Base-by-base conservation (phyloP, 2,797 vertebrate genomes). In the Lepidocolaptes lacrymiger region DNA sequence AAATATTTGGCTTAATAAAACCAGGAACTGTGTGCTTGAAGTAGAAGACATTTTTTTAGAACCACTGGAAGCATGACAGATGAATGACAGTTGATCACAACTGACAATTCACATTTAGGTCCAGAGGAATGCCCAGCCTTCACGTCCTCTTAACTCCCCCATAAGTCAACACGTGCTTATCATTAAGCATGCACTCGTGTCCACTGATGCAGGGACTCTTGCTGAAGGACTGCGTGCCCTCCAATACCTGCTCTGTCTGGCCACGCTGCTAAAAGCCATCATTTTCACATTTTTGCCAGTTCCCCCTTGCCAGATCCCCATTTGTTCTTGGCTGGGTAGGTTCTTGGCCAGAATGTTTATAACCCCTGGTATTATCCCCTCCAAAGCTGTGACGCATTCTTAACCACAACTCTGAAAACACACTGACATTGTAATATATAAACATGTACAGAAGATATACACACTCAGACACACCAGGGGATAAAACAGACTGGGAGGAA, bases 401-500 rank as follows among this genome's bases (percentile, higher is more conserved):
- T 91, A 93, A 95, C 88, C 95, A 90, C 92, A 91, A 89, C 59
- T 81, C 80, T 1, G 17, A 88, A 95, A 95, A 75, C 63, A 83
- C 59, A 43, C 26, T 87, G 91, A 61, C 73, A 51, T 68, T 95
- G 62, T 54, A 88, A 88, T 43, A 85, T 59, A 86, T 58, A 94
- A 93, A 95, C 52, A 83, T 24, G 48, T 26, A 76, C 16, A 61
- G 86, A 91, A 88, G 80, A 85, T 85, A 51, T 75, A 91, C 51
- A 91, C 63, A 90, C 69, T 77, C 48, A 95, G 77, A 95, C 89
- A 89, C 85, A 76, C 72, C 46, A 94, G 78, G 91, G 82, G 87
- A 96, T 94, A 91, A 94, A 93, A 95, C 44, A 92, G 85, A 85
- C 89, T 68, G 78, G 59, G 58, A 96, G 84, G 79, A 95, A 87